Evolutionary conservation across 2,113 vertebrate species (phyloP).

Genomic region (Vidua macroura): DNA sequence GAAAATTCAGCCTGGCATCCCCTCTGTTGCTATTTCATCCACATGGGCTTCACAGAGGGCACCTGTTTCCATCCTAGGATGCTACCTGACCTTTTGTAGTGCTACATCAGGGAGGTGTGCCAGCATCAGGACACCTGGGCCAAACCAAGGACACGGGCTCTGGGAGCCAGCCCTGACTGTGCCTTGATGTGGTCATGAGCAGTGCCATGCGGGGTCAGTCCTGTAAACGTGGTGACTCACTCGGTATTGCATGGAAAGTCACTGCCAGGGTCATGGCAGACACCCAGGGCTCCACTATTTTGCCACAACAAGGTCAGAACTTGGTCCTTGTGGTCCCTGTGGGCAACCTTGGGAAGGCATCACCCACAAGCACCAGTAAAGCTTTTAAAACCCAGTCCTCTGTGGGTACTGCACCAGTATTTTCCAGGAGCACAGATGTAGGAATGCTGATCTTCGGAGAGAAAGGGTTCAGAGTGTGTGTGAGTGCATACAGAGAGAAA

Average conservation of each 20-base stretch:
- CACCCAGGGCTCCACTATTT: neutral
- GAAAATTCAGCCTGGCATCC: neutral
- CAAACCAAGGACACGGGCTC: neutral
- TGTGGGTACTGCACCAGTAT: neutral
- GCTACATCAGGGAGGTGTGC: accelerated
- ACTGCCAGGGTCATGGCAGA: neutral
- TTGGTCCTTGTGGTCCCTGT: neutral
- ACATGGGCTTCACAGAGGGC: neutral
- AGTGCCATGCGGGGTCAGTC: neutral
- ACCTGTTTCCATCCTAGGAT: neutral
- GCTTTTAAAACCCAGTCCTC: neutral
- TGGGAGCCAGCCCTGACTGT: neutral
- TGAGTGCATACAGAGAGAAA: neutral
- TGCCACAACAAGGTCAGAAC: neutral
- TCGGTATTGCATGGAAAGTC: accelerated
- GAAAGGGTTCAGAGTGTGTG: neutral
- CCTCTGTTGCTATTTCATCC: neutral
- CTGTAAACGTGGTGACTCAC: neutral
- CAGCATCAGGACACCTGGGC: neutral
- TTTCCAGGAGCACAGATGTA: neutral
- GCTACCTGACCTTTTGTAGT: neutral
- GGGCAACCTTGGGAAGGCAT: neutral
- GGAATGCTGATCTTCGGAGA: neutral
- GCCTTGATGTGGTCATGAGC: neutral
- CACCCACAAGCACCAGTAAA: neutral